Evolutionary conservation across 2,113 vertebrate genomes (phyloP).

Genomic region (Nothobranchius furzeri): DNA sequence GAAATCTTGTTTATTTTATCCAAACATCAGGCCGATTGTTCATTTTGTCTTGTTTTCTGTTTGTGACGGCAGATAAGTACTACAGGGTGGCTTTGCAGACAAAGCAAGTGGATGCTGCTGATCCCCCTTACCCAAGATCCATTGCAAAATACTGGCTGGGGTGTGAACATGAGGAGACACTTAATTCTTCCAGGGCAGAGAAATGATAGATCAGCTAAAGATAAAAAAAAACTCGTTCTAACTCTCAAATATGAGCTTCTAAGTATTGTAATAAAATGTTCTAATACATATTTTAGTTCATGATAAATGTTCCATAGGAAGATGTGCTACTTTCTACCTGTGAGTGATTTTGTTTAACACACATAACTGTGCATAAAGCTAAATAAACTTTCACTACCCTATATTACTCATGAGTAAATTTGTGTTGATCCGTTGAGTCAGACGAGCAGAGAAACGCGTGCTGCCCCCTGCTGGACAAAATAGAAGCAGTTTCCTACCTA

Average conservation of each 20-base stretch:
- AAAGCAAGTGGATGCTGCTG: conserved; percentile 79
- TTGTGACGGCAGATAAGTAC: conserved; percentile 87
- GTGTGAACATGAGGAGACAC: conserved; percentile 69
- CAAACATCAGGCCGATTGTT: too few relatives aligned
- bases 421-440: not conserved
- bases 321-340: not conserved
- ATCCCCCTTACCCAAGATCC: conserved; percentile 89
- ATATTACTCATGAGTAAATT: not conserved
- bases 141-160: conserved; percentile 93
- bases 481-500: too few relatives aligned
- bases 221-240: not conserved
- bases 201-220: conserved; percentile 57
- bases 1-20: not conserved
- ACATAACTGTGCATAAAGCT: too few relatives aligned
- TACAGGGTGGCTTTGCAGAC: conserved; percentile 89
- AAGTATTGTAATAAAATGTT: not conserved
- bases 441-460: not conserved
- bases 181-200: conserved; percentile 58
- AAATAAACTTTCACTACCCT: too few relatives aligned
- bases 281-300: not conserved
- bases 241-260: conserved; percentile 1
- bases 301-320: not conserved
- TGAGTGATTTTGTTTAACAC: not conserved
- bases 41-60: conserved; percentile 16
- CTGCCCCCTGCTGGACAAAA: conserved; percentile 3